Evolutionary conservation across 2,113 vertebrate species (phyloP), one percentile per base, ranked within the genome.

Genomic region (Odontophorus gujanensis): DNA sequence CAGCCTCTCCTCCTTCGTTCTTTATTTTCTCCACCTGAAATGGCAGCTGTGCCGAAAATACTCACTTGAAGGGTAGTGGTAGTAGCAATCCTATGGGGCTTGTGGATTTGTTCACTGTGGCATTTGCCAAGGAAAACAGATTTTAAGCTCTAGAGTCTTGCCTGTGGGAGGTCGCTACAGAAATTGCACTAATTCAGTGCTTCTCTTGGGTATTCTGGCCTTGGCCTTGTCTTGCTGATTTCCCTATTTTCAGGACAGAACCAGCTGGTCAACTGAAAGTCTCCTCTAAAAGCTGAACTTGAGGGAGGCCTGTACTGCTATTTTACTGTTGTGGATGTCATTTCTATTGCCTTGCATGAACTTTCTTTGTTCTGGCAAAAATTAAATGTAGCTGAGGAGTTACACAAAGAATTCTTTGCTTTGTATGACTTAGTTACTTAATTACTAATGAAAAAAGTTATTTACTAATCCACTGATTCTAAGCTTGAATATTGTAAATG

Each of bases 121-220:
- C 1, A 55, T 50, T 92, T 97, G 95, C 91, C 95, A 96, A 96
- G 53, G 85, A 96, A 87, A 96, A 94, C 94, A 97, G 93, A 87
- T 96, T 97, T 97, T 91, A 92, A 91, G 73, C 93, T 91, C 79
- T 86, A 92, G 93, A 92, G 91, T 86, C 93, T 87, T 86, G 77
- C 78, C 92, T 95, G 85, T 95, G 78, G 94, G 95, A 96, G 89
- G 73, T 63, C 92, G 90, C 85, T 92, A 81, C 58, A 94, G 85
- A 92, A 94, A 93, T 85, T 91, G 72, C 82, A 80, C 93, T 74
- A 90, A 93, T 87, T 93, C 91, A 90, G 87, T 93, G 47, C 30
- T 69, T 88, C 89, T 90, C 95, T 85, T 89, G 96, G 77, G 94
- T 82, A 79, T 93, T 92, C 74, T 82, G 83, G 69, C 61, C 86